Base-by-base conservation (phyloP, 2,888 invertebrate species). In the Marronus borbonicus region DNA sequence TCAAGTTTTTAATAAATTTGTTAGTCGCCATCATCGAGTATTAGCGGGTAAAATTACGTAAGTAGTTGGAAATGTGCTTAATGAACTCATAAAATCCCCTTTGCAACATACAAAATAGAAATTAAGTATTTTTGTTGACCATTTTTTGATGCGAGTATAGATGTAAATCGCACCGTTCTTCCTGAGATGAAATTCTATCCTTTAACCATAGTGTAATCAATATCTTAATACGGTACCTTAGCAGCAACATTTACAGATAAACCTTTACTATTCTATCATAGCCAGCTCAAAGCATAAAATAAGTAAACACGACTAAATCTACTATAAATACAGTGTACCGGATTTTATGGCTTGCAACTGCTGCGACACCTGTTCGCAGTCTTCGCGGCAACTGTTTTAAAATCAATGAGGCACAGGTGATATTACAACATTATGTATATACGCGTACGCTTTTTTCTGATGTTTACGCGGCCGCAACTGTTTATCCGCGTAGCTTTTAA, bases 321-420 rank as follows among this genome's bases (percentile, higher is more conserved):
- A 79, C 81, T 83, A 84, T 84, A 84, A 83, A 84, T 84, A 83
- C 80, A 80, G 78, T 80, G 60, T 60, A 78, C 72, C 75, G 77
- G 79, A 79, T 82, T 85, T 85, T 85, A 85, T 84, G 84, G 81
- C 81, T 81, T 82, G 83, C 85, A 85, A 86, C 84, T 85, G 86
- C 82, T 81, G 80, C 82, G 82, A 82, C 86, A 86, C 85, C 86
- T 86, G 86, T 83, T 84, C 82, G 81, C 68, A 60, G 76, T 76
- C 78, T 81, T 81, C 78, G 78, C 78, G 65, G 78, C 78, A 78
- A 83, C 81, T 81, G 82, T 78, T 80, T 81, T 82, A 80, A 83
- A 84, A 85, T 84, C 85, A 83, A 85, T 85, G 84, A 81, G 79
- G 77, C 83, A 83, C 84, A 85, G 85, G 84, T 85, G 85, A 85